Evolutionary conservation across 2,888 invertebrate species (phyloP), one percentile per base, ranked within the genome.

Genomic region (Trachelus iudaicus): DNA sequence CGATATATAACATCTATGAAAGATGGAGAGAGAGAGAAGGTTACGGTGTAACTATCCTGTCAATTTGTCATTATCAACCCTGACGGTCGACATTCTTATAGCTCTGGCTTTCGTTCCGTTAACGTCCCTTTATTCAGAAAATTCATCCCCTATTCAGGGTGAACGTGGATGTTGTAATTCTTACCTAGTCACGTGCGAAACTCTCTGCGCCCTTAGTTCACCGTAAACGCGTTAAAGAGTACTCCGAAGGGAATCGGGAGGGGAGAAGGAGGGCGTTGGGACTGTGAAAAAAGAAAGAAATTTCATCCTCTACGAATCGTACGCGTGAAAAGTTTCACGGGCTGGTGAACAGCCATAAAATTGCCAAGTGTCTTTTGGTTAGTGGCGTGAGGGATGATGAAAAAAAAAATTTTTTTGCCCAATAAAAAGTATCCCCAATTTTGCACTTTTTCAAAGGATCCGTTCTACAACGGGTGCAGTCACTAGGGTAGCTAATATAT

Each of bases 21-120:
- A 56, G 23, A 56, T 23, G 23, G 9, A 56, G 6, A 40, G 1
- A 12, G 23, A 23, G 40, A 23, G 6, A 6, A 2, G 6, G 2
- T 56, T 56, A 23, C 23, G 56, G 56, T 56, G 23, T 56, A 1
- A 56, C 56, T 56, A 56, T 23, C 56, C 56, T 83, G 86, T 82
- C 87, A 82, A 86, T 89, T 89, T 88, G 88, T 88, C 88, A 89
- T 88, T 87, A 86, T 89, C 87, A 85, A 82, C 83, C 84, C 80
- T 83, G 23, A 56, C 23, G 6, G 56, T 56, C 56, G 56, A 56
- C 56, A 56, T 56, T 56, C 56, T 56, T 23, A 23, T 2, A 23
- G 56, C 56, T 23, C 23, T 56, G 56, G 56, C 23, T 56, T 56
- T 56, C 9, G 56, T 56, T 23, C 56, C 56, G 56, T 56, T 56